phyloP scores from a whole-genome alignment of 2,797 vertebrate genomes.

The Carduelis carduelis region DNA sequence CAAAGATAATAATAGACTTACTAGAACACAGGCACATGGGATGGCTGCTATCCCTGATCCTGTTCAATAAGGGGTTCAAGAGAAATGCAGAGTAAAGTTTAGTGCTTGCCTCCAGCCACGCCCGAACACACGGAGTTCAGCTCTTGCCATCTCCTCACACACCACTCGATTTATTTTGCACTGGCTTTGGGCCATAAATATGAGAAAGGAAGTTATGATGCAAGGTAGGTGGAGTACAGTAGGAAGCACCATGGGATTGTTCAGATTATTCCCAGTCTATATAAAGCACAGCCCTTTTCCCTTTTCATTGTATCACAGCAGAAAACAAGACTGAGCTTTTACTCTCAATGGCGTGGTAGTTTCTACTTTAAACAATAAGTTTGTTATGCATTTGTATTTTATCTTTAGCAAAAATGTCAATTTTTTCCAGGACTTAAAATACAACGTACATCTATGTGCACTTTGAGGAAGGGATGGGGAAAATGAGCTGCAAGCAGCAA shows the following conservation, averaged over 20 bases:
- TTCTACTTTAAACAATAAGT: neutral
- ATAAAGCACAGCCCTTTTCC: constrained; percentile 36
- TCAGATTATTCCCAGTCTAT: constrained; percentile 38
- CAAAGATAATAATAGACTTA: constrained; percentile 9
- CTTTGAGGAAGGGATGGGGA: neutral
- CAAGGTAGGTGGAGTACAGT: constrained; percentile 51
- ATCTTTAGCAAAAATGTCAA: neutral
- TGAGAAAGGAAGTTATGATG: constrained; percentile 65
- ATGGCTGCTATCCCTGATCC: neutral
- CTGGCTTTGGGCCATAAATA: constrained; percentile 54
- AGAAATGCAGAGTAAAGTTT: neutral
- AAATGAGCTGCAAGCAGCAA: neutral
- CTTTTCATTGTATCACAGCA: constrained; percentile 32
- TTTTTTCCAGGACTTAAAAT: neutral
- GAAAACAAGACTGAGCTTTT: constrained; percentile 12
- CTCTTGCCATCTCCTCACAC: neutral
- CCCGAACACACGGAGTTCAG: neutral
- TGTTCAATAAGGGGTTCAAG: neutral
- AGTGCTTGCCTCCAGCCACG: neutral
- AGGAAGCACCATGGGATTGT: constrained; percentile 49
- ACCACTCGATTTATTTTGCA: neutral
- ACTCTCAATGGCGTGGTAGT: neutral
- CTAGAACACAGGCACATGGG: neutral
- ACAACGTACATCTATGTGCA: rapidly evolving
- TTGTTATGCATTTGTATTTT: neutral